These are phyloP conservation scores for Callipepla californica DNA, from an alignment of 2,113 vertebrate genomes.

Conservation along the genomic window DNA sequence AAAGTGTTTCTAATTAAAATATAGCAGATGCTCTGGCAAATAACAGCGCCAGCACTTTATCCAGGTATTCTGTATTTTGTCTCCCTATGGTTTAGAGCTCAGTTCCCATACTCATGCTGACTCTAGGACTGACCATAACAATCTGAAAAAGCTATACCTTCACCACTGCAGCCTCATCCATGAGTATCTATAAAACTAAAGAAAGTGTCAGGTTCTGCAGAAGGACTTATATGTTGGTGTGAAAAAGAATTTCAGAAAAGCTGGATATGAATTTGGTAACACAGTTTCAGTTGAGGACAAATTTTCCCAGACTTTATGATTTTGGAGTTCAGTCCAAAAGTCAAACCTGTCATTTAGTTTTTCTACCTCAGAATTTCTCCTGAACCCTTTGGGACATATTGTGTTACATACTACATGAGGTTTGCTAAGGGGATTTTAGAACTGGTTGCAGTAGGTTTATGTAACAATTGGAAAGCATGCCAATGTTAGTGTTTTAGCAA, in stretches of 20 bases:
- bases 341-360: background rate
- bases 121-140: background rate
- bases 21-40: background rate
- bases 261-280: background rate
- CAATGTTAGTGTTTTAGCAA: background rate
- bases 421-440: background rate
- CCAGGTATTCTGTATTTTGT: background rate
- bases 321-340: constrained; percentile 7
- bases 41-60: background rate
- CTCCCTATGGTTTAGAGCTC: background rate
- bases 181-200: background rate
- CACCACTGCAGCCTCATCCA: background rate
- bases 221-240: background rate
- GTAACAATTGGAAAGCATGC: constrained; percentile 1
- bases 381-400: background rate
- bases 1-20: background rate
- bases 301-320: background rate
- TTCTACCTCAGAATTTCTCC: background rate
- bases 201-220: background rate
- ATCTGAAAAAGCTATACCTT: background rate
- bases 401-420: background rate
- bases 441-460: constrained; percentile 5
- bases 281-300: background rate
- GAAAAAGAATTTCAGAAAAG: background rate
- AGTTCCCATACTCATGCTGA: background rate